These are phyloP conservation scores for Danaus melanippus DNA, from an alignment of 1,140 invertebrate species.

Conservation along the genomic window DNA sequence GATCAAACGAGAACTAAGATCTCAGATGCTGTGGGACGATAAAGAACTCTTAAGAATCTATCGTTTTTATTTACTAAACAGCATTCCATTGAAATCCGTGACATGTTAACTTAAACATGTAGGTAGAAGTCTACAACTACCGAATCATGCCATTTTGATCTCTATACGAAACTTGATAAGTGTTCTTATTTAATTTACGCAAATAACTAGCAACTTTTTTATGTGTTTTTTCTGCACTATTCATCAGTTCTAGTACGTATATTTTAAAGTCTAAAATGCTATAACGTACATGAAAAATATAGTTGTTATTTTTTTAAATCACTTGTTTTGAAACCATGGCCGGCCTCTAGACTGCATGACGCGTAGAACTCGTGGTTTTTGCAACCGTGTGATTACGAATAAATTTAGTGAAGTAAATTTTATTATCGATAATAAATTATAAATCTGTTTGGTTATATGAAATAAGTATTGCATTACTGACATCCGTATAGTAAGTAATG, in stretches of 20 bases:
- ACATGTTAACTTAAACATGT: slow-evolving; percentile 34
- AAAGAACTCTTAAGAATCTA: not conserved
- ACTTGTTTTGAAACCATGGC: slow-evolving; percentile 35
- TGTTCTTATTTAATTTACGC: slow-evolving; percentile 9
- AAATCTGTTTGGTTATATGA: slow-evolving; percentile 3
- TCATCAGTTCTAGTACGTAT: too few species aligned
- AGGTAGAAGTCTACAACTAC: slow-evolving; percentile 16
- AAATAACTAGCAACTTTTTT: slow-evolving; percentile 10
- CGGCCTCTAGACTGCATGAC: slow-evolving; percentile 57
- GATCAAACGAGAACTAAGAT: not conserved
- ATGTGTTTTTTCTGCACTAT: too few species aligned
- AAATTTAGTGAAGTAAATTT: slow-evolving; percentile 37
- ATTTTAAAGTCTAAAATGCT: slow-evolving; percentile 21
- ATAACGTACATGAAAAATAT: slow-evolving; percentile 10
- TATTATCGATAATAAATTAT: slow-evolving; percentile 20
- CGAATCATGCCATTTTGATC: slow-evolving; percentile 18
- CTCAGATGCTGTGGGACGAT: slow-evolving; percentile 9
- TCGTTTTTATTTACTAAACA: slow-evolving; percentile 36
- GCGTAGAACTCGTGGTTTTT: slow-evolving; percentile 58
- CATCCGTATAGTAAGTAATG: too few species aligned
- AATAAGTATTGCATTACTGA: slow-evolving; percentile 3
- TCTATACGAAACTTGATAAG: slow-evolving; percentile 11
- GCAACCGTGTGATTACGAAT: slow-evolving; percentile 45
- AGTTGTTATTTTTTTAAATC: slow-evolving; percentile 25
- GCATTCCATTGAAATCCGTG: slow-evolving; percentile 31